A percentile compares a stretch with the other conserved stretches of the same genome.
Evolutionary conservation across 1,140 invertebrate species (phyloP).

Genomic region (Neodiprion virginianus): DNA sequence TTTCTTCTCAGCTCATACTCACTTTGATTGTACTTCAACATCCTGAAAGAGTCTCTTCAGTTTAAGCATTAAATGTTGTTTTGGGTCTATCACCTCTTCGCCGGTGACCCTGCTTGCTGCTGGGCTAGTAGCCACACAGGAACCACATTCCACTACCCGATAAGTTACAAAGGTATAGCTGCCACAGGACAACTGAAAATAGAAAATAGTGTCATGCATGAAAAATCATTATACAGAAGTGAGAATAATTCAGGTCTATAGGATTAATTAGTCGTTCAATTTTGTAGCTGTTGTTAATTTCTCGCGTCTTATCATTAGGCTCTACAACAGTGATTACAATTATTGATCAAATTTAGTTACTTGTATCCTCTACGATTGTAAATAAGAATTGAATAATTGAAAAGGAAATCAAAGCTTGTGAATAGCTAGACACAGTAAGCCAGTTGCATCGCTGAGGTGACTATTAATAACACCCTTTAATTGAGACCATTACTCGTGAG

Average conservation of each 20-base stretch:
- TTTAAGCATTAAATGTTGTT: slow-evolving; percentile 73
- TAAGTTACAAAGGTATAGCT: slow-evolving; percentile 92
- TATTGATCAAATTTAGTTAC: too few species aligned
- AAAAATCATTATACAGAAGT: too few species aligned
- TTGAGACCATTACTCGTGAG: slow-evolving; percentile 27
- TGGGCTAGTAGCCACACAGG: slow-evolving; percentile 80
- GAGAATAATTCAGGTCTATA: too few species aligned
- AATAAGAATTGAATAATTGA: too few species aligned
- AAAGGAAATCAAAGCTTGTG: too few species aligned
- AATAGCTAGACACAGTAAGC: slow-evolving; percentile 4
- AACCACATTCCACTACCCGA: slow-evolving; percentile 73
- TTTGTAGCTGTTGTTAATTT: too few species aligned
- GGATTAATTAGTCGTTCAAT: too few species aligned
- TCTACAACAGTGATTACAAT: too few species aligned
- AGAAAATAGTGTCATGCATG: slow-evolving; percentile 31
- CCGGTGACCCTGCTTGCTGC: slow-evolving; percentile 66
- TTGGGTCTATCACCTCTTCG: slow-evolving; percentile 70
- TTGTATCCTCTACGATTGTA: too few species aligned
- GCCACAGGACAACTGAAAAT: slow-evolving; percentile 82
- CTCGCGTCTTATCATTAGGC: too few species aligned
- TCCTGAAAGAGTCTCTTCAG: slow-evolving; percentile 88
- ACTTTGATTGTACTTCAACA: slow-evolving; percentile 94
- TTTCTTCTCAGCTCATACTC: slow-evolving; percentile 42
- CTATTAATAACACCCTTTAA: slow-evolving; percentile 36
- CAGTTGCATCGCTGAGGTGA: slow-evolving; percentile 12